Evolutionary conservation across 2,113 vertebrate species (phyloP), one percentile per base, ranked within the genome.

Genomic region (Aepyceros melampus): DNA sequence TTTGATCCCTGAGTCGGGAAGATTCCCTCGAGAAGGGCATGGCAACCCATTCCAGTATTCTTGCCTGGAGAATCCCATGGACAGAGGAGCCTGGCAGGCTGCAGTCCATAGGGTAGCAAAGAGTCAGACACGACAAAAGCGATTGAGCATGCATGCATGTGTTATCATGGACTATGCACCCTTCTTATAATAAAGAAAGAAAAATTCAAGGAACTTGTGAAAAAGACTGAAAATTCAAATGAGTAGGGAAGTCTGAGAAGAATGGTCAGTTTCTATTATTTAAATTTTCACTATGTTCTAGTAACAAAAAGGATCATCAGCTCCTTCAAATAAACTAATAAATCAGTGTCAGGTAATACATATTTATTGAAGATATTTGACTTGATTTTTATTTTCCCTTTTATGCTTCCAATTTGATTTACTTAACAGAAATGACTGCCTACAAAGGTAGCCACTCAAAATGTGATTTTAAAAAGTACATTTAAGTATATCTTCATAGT

Each of bases 171-270:
- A 60, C 91, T 87, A 94, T 85, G 55, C 55, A 91, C 33, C 55
- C 97, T 60, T 49, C 76, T 94, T 94, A 96, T 45, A 94, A 64
- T 51, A 87, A 17, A 94, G 47, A 40, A 95, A 94, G 74, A 92
- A 95, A 55, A 45, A 79, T 55, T 79, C 91, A 87, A 67, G 78
- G 94, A 64, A 96, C 19, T 91, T 36, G 21, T 93, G 71, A 92
- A 96, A 56, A 49, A 56, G 92, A 31, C 43, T 92, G 83, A 97
- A 97, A 96, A 96, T 82, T 2, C 4, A 94, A 97, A 96, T 13
- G 36, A 92, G 81, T 84, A 76, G 40, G 6, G 13, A 96, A 36
- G 60, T 23, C 5, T 87, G 13, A 53, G 79, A 71, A 64, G 19
- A 43, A 88, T 4, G 7, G 29, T 74, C 17, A 94, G 83, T 64